Evolutionary conservation across 2,113 vertebrate genomes (phyloP).

Genomic region (Prionailurus bengalensis): DNA sequence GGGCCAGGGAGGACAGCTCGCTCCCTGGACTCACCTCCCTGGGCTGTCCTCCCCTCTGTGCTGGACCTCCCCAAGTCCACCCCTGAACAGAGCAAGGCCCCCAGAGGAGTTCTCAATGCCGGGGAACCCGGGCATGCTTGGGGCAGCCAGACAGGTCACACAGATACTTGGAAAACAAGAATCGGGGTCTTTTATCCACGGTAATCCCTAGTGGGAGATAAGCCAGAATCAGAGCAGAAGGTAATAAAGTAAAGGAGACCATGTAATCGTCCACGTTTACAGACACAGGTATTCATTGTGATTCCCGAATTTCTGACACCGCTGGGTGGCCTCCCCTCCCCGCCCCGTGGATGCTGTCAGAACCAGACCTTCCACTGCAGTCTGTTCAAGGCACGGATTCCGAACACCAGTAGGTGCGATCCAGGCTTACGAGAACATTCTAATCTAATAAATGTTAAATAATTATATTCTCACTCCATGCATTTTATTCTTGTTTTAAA

Average conservation of each 20-base stretch:
- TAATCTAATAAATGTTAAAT: neutral
- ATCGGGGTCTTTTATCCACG: neutral
- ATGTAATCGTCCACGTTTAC: neutral
- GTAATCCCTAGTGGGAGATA: neutral
- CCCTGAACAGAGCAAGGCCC: neutral
- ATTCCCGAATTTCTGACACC: neutral
- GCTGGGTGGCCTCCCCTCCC: too few species aligned
- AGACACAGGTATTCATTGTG: neutral
- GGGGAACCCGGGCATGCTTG: neutral
- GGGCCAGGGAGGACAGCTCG: accelerated
- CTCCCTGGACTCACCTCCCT: neutral
- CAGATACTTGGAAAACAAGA: neutral
- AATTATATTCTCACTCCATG: neutral
- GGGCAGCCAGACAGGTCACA: neutral
- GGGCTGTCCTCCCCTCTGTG: neutral
- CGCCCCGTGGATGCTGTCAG: neutral
- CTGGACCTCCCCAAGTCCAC: neutral
- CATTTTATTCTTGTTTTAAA: neutral
- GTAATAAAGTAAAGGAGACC: conserved; percentile 16
- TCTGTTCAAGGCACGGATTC: neutral
- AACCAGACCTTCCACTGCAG: neutral
- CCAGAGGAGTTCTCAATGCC: accelerated
- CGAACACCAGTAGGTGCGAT: accelerated
- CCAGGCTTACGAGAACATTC: neutral
- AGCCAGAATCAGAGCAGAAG: neutral